Conservation (phyloP, 2,113 vertebrate genomes). For the Hymenochirus boettgeri region DNA sequence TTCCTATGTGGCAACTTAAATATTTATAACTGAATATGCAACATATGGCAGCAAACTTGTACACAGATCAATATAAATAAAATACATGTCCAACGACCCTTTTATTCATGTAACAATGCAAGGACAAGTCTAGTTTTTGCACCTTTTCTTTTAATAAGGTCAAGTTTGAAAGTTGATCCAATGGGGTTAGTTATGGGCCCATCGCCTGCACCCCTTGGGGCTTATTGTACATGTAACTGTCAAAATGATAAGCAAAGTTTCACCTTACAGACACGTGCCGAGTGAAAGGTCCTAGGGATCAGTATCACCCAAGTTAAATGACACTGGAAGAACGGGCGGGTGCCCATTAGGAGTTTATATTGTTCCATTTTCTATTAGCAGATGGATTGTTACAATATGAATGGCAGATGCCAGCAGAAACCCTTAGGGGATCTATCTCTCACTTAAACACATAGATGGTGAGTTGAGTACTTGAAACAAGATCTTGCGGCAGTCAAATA, state of each 20-base stretch:
- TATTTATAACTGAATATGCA: background rate
- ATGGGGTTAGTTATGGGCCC: background rate
- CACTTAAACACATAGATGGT: background rate
- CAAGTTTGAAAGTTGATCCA: constrained; percentile 11
- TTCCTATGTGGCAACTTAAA: too few relatives aligned
- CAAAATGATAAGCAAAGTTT: background rate
- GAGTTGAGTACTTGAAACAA: background rate
- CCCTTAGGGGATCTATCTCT: background rate
- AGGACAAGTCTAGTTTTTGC: background rate
- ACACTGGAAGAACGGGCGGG: background rate
- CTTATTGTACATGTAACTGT: background rate
- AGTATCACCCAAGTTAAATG: background rate
- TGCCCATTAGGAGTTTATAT: background rate
- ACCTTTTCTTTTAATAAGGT: constrained; percentile 16
- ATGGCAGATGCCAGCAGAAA: constrained; percentile 1
- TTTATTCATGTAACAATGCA: background rate
- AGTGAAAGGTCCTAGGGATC: constrained; percentile 3
- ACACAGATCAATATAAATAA: background rate
- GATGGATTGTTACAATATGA: constrained; percentile 1
- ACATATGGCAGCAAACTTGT: constrained; percentile 3
- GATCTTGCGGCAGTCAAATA: background rate
- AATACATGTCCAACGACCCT: background rate
- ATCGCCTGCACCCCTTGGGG: background rate
- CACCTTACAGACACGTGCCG: constrained; percentile 14
- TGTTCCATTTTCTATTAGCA: background rate